These are phyloP conservation scores for Erpetoichthys calabaricus DNA, from an alignment of 2,797 vertebrate genomes.

Conservation along the genomic window DNA sequence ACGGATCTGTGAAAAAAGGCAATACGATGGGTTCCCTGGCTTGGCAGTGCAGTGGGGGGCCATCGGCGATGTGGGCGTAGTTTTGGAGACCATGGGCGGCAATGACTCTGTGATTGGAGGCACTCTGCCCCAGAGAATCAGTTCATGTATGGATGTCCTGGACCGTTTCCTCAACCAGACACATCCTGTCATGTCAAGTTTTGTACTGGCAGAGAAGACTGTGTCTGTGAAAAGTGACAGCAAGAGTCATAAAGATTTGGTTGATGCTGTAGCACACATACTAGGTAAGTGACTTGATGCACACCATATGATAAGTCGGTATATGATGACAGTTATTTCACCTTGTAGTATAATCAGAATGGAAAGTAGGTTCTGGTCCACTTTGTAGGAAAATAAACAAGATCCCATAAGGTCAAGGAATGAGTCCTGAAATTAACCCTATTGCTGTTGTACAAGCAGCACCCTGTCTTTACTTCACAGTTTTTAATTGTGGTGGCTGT, in stretches of 20 bases:
- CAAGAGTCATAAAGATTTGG: constrained; percentile 49
- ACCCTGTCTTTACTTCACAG: no score
- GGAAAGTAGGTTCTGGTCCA: no score
- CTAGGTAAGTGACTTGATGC: constrained; percentile 55
- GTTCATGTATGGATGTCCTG: constrained; percentile 80
- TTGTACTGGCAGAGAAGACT: constrained; percentile 74
- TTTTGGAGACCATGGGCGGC: constrained; percentile 69
- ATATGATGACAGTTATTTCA: no score
- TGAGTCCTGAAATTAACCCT: no score
- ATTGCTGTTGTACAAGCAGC: no score
- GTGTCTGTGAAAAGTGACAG: constrained; percentile 35
- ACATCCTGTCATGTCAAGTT: constrained; percentile 76
- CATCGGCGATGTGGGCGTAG: constrained; percentile 83
- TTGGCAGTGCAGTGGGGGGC: constrained; percentile 90
- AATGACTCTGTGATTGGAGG: constrained; percentile 70
- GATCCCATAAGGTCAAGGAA: no score
- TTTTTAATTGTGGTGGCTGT: no score
- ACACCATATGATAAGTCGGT: no score
- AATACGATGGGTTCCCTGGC: constrained; percentile 63
- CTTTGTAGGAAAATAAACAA: no score
- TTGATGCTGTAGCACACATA: constrained; percentile 78
- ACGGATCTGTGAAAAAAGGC: constrained; percentile 79
- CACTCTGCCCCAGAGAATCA: constrained; percentile 75
- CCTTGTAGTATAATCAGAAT: no score
- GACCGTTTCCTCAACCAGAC: constrained; percentile 75